A percentile compares a stretch with the other conserved stretches of the same genome.
phyloP scores from a whole-genome alignment of 2,888 invertebrate genomes.

The Gymnocheta viridis region DNA sequence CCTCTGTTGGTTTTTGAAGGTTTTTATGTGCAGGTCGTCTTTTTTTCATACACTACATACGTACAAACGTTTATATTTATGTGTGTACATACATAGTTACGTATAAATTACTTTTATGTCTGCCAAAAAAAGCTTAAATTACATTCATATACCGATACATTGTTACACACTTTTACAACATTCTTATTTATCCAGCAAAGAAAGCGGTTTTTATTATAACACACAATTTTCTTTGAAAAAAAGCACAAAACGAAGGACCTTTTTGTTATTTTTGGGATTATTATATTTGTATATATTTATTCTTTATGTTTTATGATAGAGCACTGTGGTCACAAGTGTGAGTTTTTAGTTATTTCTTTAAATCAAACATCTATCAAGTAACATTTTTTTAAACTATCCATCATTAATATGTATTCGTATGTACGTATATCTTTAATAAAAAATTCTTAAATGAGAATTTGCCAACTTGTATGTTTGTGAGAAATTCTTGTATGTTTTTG shows the following conservation, averaged over 20 bases:
- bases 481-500: no score
- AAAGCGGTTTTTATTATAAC: constrained; percentile 54
- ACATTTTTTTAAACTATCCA: no score
- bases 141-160: not conserved
- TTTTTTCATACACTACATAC: not conserved
- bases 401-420: no score
- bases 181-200: constrained; percentile 26
- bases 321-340: not conserved
- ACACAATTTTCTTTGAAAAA: constrained; percentile 19
- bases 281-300: not conserved
- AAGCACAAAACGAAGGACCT: constrained; percentile 9
- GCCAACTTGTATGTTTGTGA: no score
- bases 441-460: no score
- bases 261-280: constrained; percentile 16
- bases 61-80: no score
- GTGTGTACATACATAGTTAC: not conserved
- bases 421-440: no score
- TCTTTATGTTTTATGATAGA: not conserved
- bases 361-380: no score
- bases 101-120: constrained; percentile 54
- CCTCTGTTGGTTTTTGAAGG: not conserved
- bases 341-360: no score
- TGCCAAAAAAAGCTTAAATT: constrained; percentile 60
- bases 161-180: constrained; percentile 8
- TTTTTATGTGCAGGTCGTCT: constrained; percentile 3